Evolutionary conservation across 2,113 vertebrate species (phyloP), one percentile per base, ranked within the genome.

Genomic region (Apodemus speciosus): DNA sequence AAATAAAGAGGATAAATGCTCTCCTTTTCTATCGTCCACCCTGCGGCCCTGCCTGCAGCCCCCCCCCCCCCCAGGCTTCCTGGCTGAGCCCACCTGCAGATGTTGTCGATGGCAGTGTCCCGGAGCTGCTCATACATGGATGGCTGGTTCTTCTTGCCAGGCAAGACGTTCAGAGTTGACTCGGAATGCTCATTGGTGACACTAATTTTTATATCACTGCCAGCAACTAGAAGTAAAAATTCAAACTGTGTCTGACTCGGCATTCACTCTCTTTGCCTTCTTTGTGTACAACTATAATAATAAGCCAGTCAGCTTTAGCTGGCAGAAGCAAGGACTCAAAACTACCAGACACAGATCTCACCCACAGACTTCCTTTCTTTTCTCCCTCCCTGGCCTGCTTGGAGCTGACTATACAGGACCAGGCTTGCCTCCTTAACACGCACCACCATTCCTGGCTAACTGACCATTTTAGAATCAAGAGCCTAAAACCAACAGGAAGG

Each of bases 121-220:
- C 99, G 98, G 49, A 99, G 99, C 97, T 99, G 99, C 96, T 99
- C 99, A 0, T 99, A 99, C 99, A 99, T 99, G 64, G 99, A 99
- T 0, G 99, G 98, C 85, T 99, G 99, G 96, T 98, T 99, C 97
- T 98, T 99, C 98, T 98, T 99, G 95, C 98, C 98, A 0, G 98
- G 97, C 96, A 98, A 97, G 2, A 99, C 92, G n/a, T 97, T 99
- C 89, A 99, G 96, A 7, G 99, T 99, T 2, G 99, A 98, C 97
- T 99, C 99, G 0, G 99, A 98, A 93, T 99, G 98, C 94, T 99
- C 99, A 0, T 99, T 99, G 86, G 99, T 99, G 35, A 99, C 98
- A 25, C 98, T 99, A 80, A 99, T 99, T 93, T 99, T 99, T 95
- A 99, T 99, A 96, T 99, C 99, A 87, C 98, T 99, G 2, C 98